phyloP scores from a whole-genome alignment of 35 echinoderm and acorn worm genomes.

The Acanthaster planci region DNA sequence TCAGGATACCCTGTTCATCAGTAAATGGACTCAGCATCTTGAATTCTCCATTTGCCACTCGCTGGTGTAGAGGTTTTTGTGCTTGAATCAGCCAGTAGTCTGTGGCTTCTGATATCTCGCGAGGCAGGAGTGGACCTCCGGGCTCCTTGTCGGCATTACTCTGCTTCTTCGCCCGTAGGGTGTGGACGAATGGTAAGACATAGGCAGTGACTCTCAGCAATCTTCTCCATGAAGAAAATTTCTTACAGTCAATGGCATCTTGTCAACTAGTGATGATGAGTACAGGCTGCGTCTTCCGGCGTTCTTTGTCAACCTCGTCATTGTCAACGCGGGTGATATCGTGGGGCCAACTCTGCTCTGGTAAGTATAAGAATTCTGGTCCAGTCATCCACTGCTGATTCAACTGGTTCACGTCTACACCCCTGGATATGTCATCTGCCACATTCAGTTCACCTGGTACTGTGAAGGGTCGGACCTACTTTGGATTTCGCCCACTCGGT shows the following conservation, averaged over 20 bases:
- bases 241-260: constrained; percentile 47
- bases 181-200: constrained; percentile 61
- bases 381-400: constrained; percentile 46
- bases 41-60: constrained; percentile 37
- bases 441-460: constrained; percentile 61
- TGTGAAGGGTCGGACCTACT: constrained; percentile 40
- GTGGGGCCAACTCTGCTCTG: constrained; percentile 60
- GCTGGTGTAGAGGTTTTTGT: constrained; percentile 51
- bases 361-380: constrained; percentile 47
- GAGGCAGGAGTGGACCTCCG: not conserved
- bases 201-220: constrained; percentile 79
- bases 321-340: constrained; percentile 7
- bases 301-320: constrained; percentile 44
- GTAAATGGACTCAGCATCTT: constrained; percentile 52
- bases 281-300: constrained; percentile 31
- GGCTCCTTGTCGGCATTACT: not conserved
- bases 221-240: constrained; percentile 44
- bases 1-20: constrained; percentile 40
- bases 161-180: constrained; percentile 45
- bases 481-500: constrained; percentile 69
- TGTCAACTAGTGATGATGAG: not conserved
- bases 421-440: constrained; percentile 72
- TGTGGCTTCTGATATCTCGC: constrained; percentile 39
- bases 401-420: constrained; percentile 35
- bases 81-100: constrained; percentile 51